These are phyloP conservation scores for Drepana falcataria DNA, from an alignment of 2,888 invertebrate species.

Conservation along the genomic window DNA sequence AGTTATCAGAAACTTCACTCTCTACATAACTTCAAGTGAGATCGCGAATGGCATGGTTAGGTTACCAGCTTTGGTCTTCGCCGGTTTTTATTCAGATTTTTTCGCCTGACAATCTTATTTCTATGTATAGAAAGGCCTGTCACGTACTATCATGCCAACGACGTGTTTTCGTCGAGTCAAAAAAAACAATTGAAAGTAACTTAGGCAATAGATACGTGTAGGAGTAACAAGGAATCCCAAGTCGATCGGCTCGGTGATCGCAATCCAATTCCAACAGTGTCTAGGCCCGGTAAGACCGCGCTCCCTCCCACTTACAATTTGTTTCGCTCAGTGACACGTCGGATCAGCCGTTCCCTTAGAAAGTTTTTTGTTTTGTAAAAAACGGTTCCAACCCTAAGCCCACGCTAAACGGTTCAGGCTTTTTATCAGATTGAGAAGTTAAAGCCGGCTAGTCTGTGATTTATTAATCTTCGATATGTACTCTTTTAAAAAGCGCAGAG, in stretches of 20 bases:
- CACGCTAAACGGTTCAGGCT: conserved; percentile 2
- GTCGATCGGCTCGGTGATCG: conserved; percentile 30
- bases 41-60: too few species aligned
- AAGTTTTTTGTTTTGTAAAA: conserved; percentile 2
- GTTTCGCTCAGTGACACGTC: conserved; percentile 3
- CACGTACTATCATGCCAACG: too few species aligned
- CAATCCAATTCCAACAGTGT: conserved; percentile 32
- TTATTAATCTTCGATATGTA: conserved; percentile 1
- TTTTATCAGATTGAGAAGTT: conserved; percentile 2
- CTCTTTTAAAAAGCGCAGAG: background rate
- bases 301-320: conserved; percentile 16
- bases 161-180: too few species aligned
- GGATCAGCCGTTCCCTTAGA: conserved; percentile 1
- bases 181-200: too few species aligned
- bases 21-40: too few species aligned
- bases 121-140: too few species aligned
- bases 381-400: background rate
- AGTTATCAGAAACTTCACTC: too few species aligned
- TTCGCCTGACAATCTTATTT: too few species aligned
- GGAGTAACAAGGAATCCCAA: conserved; percentile 11
- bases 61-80: too few species aligned
- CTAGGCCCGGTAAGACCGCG: conserved; percentile 23
- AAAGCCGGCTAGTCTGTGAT: background rate
- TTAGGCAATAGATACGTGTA: background rate
- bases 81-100: too few species aligned